Base-by-base conservation (phyloP, 2,888 invertebrate genomes). In the Drosophila gaucha region DNA sequence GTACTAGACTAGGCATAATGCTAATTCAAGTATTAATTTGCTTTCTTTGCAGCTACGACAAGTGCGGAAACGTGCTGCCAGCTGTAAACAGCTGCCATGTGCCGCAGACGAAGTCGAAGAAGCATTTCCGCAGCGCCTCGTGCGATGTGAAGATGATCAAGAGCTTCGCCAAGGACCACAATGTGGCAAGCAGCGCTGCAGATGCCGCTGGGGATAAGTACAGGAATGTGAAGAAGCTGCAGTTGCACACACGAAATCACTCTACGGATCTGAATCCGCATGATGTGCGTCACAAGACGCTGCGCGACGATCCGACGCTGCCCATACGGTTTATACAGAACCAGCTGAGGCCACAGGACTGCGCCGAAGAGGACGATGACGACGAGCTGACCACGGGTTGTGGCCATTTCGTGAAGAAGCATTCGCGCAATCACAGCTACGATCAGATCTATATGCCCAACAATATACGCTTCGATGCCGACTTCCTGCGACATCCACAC, bases 361-460 rank as follows among this genome's bases (percentile, higher is more conserved):
- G 83, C 26, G 67, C 88, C 64, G 77, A 89, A 47, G 90, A 88
- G 51, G 90, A 90, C 28, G 91, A 91, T 10, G 90, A 91, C n/a
- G 91, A 90, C 56, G 90, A 90, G 62, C 71, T 90, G 49, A 90
- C 89, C 36, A 89, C 90, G 2, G 90, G 90, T 3, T 91, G 91
- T 63, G 91, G 91, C 0, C 90, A 91, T 58, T 91, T 91, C 30
- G 90, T 90, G 2, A 90, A 91, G 70, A 91, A 91, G 57, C 92
- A 92, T 72, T 91, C 91, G 6, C 90, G 92, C 12, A 92, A 92
- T 76, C 91, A 92, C 74, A 92, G 92, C 50, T 92, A 92, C 59
- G 92, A 92, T 74, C 92, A 92, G 79, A 92, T 92, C 31, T 92
- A 92, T 65, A 90, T 91, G 89, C 92, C 91, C 55, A 92, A 92